Evolutionary conservation across 2,113 vertebrate species (phyloP).

Genomic region (Chaetorhynchus papuensis): DNA sequence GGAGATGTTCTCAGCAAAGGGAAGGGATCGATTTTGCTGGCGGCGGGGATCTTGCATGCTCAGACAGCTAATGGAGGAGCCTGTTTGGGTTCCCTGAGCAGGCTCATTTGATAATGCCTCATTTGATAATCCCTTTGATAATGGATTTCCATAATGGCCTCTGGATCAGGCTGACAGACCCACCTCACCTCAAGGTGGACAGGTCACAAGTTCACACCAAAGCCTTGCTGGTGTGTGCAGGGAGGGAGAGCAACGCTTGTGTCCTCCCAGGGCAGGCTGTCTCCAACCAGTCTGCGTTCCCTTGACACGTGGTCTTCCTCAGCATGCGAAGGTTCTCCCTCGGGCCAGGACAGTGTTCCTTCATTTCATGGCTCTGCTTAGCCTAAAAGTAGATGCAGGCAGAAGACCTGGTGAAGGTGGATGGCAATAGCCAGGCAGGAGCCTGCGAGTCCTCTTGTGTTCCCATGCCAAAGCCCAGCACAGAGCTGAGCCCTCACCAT

Average conservation of each 20-base stretch:
- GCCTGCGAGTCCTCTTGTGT: not conserved
- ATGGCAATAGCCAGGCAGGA: not conserved
- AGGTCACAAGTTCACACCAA: not conserved
- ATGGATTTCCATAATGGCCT: not conserved
- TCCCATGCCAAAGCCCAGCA: not conserved
- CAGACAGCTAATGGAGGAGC: not conserved
- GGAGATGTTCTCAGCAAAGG: not conserved
- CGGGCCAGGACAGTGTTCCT: not conserved
- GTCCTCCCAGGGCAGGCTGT: not conserved
- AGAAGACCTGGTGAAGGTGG: not conserved
- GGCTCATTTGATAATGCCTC: not conserved
- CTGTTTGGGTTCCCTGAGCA: not conserved
- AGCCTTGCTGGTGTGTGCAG: not conserved
- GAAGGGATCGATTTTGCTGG: not conserved
- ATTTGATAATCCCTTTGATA: not conserved
- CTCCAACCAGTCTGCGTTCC: not conserved
- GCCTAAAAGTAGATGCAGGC: not conserved
- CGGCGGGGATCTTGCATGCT: not conserved
- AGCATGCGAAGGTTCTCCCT: not conserved
- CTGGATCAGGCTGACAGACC: not conserved
- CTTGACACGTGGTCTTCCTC: not conserved
- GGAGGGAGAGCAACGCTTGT: fast-evolving
- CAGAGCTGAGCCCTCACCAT: not conserved
- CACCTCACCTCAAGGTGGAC: not conserved
- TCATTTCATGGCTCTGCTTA: not conserved